phyloP scores from a whole-genome alignment of 2,888 invertebrate genomes.

The Watsonalla binaria region DNA sequence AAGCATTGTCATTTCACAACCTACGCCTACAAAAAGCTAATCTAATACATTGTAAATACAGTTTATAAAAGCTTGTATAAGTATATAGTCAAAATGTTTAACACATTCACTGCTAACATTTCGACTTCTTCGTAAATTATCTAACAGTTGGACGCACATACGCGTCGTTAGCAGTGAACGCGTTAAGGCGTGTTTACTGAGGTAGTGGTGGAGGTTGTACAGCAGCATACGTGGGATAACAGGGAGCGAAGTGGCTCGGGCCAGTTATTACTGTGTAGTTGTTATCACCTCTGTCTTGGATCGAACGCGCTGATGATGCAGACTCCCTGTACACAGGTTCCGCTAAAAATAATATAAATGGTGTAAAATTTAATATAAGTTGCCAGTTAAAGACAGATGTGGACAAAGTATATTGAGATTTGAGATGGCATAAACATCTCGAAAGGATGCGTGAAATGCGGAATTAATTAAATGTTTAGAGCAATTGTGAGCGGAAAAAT shows the following conservation, averaged over 20 bases:
- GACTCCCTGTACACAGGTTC: constrained; percentile 83
- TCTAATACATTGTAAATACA: background rate
- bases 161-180: too few relatives aligned
- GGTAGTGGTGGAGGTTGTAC: constrained; percentile 77
- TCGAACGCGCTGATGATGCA: constrained; percentile 78
- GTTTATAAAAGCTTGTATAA: background rate
- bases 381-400: background rate
- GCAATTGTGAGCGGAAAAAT: too few relatives aligned
- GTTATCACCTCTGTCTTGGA: constrained; percentile 81
- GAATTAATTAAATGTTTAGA: too few relatives aligned
- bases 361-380: background rate
- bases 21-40: background rate
- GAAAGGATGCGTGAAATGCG: too few relatives aligned
- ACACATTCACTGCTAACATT: too few relatives aligned
- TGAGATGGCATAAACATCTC: too few relatives aligned
- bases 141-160: too few relatives aligned
- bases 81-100: background rate
- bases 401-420: background rate
- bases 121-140: too few relatives aligned
- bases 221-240: constrained; percentile 80
- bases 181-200: constrained; percentile 32
- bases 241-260: constrained; percentile 74
- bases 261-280: constrained; percentile 75
- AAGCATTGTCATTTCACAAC: background rate
- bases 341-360: constrained; percentile 59